Evolutionary conservation across 2,113 vertebrate species (phyloP).

Genomic region (Tachycineta bicolor): DNA sequence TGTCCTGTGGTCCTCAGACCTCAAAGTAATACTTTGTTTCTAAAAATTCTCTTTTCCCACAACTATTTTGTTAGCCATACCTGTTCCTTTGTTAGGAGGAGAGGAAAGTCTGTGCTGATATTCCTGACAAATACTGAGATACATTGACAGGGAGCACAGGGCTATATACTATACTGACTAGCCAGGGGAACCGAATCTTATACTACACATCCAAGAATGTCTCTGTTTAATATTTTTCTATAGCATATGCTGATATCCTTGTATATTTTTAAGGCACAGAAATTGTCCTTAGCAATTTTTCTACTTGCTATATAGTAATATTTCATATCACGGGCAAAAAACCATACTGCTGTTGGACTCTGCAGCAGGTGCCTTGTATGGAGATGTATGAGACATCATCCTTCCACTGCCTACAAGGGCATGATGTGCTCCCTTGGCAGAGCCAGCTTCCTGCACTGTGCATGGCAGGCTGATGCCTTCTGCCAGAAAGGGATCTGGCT

Average conservation of each 20-base stretch:
- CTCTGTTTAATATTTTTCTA: not conserved
- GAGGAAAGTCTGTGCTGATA: not conserved
- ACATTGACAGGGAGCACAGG: not conserved
- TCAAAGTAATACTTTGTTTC: not conserved
- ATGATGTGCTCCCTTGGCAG: not conserved
- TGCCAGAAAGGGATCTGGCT: not conserved
- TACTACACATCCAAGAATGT: not conserved
- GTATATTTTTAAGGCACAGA: not conserved
- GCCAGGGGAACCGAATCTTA: not conserved
- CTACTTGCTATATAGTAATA: not conserved
- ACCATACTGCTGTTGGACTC: not conserved
- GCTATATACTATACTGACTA: not conserved
- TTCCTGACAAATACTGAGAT: not conserved
- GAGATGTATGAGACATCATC: not conserved
- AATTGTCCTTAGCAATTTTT: not conserved
- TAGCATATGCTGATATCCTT: not conserved
- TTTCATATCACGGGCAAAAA: not conserved
- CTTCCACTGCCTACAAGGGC: not conserved
- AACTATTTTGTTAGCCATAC: not conserved
- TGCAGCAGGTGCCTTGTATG: not conserved
- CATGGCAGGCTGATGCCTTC: not conserved
- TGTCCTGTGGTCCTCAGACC: not conserved
- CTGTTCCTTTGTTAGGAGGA: not conserved
- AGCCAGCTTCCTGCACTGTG: not conserved
- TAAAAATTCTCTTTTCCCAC: not conserved